phyloP scores from a whole-genome alignment of 1,140 invertebrate species.

The Drosophila gunungcola region DNA sequence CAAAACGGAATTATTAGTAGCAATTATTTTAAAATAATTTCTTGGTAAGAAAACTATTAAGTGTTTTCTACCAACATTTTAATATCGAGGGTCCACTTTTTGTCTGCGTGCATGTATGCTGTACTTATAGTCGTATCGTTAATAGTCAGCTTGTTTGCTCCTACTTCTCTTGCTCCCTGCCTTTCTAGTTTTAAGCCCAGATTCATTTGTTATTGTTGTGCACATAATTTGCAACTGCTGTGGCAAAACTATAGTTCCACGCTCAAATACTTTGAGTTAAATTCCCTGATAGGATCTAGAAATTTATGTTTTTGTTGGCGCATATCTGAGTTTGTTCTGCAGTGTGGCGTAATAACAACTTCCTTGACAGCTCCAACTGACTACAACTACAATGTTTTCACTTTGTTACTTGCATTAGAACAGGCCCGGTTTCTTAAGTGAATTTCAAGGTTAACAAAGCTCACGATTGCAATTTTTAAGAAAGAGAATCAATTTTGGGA shows the following conservation, averaged over 20 bases:
- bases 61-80: not conserved
- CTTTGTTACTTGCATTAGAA: not conserved
- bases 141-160: slow-evolving; percentile 55
- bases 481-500: too few species aligned
- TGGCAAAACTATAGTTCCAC: slow-evolving; percentile 30
- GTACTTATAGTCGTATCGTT: slow-evolving; percentile 37
- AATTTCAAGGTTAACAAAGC: too few species aligned
- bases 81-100: slow-evolving; percentile 22
- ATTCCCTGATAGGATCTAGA: slow-evolving; percentile 19
- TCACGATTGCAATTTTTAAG: too few species aligned
- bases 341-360: slow-evolving; percentile 52
- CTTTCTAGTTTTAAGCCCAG: slow-evolving; percentile 34
- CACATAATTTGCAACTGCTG: slow-evolving; percentile 43
- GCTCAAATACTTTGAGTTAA: slow-evolving; percentile 20
- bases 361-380: slow-evolving; percentile 53
- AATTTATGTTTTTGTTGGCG: not conserved
- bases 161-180: slow-evolving; percentile 11
- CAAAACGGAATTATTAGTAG: too few species aligned
- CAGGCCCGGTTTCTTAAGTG: too few species aligned
- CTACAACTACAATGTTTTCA: slow-evolving; percentile 7
- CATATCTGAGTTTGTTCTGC: slow-evolving; percentile 37
- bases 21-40: too few species aligned
- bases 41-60: too few species aligned
- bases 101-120: slow-evolving; percentile 1
- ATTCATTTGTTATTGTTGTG: slow-evolving; percentile 70